These are phyloP conservation scores for Achroia grisella DNA, from an alignment of 1,140 invertebrate genomes.

Conservation along the genomic window DNA sequence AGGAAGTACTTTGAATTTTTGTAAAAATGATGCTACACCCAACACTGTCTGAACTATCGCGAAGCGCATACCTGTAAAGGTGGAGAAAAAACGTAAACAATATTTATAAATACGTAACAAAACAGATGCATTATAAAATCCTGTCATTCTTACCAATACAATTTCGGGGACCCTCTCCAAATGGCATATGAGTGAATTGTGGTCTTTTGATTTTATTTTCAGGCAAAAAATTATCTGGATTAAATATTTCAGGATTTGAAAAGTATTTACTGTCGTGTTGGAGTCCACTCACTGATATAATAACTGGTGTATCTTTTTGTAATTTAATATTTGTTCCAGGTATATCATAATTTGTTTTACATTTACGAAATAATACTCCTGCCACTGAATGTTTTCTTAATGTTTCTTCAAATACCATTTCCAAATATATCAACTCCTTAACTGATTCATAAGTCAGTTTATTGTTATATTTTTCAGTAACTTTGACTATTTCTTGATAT, in stretches of 20 bases:
- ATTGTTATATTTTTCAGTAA: conserved; percentile 15
- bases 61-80: conserved; percentile 1
- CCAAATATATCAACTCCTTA: conserved; percentile 23
- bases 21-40: not conserved
- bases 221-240: conserved; percentile 6
- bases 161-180: conserved; percentile 10
- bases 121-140: no score
- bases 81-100: no score
- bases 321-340: conserved; percentile 2
- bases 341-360: not conserved
- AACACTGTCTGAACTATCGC: not conserved
- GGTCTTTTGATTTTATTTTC: conserved; percentile 1
- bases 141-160: not conserved
- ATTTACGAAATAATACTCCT: conserved; percentile 1
- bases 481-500: conserved; percentile 12
- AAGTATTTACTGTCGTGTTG: conserved; percentile 2
- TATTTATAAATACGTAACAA: no score
- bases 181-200: conserved; percentile 3
- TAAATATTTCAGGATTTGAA: conserved; percentile 3
- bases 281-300: conserved; percentile 4
- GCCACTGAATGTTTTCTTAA: conserved; percentile 20
- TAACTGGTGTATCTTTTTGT: conserved; percentile 4
- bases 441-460: conserved; percentile 21
- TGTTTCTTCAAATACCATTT: conserved; percentile 22
- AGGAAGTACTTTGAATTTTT: not conserved